phyloP scores from a whole-genome alignment of 2,797 vertebrate species.

The Antrozous pallidus region DNA sequence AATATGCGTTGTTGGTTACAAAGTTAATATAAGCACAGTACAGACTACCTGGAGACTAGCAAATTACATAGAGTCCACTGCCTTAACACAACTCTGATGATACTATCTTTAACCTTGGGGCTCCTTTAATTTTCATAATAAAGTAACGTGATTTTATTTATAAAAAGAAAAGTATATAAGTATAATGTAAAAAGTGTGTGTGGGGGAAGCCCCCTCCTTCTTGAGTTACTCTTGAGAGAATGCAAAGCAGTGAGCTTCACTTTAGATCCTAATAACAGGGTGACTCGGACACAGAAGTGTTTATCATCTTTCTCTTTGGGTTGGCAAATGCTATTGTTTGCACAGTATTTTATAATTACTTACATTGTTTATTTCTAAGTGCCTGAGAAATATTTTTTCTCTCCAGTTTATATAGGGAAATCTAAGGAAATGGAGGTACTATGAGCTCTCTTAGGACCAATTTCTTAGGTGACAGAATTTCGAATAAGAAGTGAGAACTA shows the following conservation, averaged over 20 bases:
- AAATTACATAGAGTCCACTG: not conserved
- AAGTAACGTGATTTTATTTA: slow-evolving; percentile 28
- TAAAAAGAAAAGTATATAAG: not conserved
- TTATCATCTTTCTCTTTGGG: not conserved
- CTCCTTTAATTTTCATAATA: slow-evolving; percentile 33
- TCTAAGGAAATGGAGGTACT: not conserved
- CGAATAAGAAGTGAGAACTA: not conserved
- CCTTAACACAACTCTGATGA: not conserved
- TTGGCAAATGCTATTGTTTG: not conserved
- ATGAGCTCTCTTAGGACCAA: not conserved
- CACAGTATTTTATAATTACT: not conserved
- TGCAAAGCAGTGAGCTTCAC: not conserved
- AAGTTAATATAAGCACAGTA: not conserved
- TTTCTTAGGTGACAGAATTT: not conserved
- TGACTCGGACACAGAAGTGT: not conserved
- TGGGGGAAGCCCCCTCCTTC: not conserved
- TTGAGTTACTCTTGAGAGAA: not conserved
- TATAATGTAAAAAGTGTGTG: not conserved
- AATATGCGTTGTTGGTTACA: not conserved
- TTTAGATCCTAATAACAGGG: not conserved
- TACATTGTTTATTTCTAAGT: not conserved
- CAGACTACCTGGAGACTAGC: not conserved
- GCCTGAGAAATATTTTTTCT: not conserved
- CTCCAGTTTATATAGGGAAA: slow-evolving; percentile 15
- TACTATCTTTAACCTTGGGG: not conserved